These are phyloP conservation scores for Chascanopsetta lugubris DNA, from an alignment of 2,113 vertebrate species.

Conservation along the genomic window DNA sequence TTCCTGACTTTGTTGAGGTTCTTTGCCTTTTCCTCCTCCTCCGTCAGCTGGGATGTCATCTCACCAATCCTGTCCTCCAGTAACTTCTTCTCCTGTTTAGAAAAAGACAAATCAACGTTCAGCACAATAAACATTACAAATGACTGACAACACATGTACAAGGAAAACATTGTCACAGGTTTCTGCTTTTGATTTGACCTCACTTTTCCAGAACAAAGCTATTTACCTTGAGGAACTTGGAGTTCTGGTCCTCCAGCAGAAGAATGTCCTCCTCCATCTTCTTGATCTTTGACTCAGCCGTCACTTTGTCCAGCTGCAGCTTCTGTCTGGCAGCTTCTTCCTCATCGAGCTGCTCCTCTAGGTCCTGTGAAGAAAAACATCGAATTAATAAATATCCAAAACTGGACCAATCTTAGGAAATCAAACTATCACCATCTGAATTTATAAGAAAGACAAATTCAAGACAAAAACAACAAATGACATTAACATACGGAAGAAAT, in stretches of 20 bases:
- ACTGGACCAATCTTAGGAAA: background rate
- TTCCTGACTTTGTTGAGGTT: slow-evolving; percentile 96
- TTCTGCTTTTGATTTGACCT: background rate
- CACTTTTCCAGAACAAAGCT: background rate
- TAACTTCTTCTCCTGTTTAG: slow-evolving; percentile 93
- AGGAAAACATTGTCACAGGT: too few relatives aligned
- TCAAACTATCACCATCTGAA: background rate
- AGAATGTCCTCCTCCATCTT: slow-evolving; percentile 99
- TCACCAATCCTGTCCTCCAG: slow-evolving; percentile 93
- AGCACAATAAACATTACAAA: too few relatives aligned
- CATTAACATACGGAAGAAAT: background rate
- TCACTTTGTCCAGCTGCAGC: slow-evolving; percentile 97
- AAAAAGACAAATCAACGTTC: background rate
- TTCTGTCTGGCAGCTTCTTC: slow-evolving; percentile 97
- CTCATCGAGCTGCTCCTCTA: slow-evolving; percentile 97
- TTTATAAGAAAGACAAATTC: background rate
- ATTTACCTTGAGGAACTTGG: slow-evolving; percentile 94
- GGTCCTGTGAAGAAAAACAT: slow-evolving; percentile 80
- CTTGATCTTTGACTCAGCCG: slow-evolving; percentile 96
- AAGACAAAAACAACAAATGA: background rate
- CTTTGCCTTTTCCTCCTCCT: slow-evolving; percentile 98
- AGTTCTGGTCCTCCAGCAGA: slow-evolving; percentile 95
- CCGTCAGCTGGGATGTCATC: slow-evolving; percentile 91
- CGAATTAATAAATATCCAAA: background rate
- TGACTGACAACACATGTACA: background rate